Conservation (phyloP, 2,797 vertebrate species). For the Erpetoichthys calabaricus region DNA sequence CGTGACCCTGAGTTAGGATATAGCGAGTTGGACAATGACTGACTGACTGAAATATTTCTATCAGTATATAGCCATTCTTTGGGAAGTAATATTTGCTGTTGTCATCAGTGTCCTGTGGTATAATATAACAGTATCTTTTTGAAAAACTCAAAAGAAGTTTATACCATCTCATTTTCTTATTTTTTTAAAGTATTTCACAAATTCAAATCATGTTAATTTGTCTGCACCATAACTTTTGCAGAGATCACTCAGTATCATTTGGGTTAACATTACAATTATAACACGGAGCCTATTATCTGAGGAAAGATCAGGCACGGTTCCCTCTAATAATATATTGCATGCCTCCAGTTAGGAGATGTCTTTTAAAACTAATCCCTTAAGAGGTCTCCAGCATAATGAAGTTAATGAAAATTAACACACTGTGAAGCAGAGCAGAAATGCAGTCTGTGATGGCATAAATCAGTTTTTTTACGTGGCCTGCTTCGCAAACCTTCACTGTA, state of each 20-base stretch:
- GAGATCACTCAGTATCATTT: slow-evolving; percentile 59
- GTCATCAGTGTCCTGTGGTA: too few species aligned
- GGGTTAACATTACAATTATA: slow-evolving; percentile 61
- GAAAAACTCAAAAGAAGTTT: too few species aligned
- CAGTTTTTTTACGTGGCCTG: slow-evolving; percentile 28
- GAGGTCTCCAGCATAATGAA: slow-evolving; percentile 56
- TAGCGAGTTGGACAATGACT: too few species aligned
- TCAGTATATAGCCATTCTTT: too few species aligned
- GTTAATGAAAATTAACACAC: slow-evolving; percentile 64
- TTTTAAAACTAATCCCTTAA: slow-evolving; percentile 64
- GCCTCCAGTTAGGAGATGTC: slow-evolving; percentile 50
- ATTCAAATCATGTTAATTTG: slow-evolving; percentile 38
- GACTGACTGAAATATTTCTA: too few species aligned
- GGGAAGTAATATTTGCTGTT: too few species aligned
- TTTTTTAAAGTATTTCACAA: slow-evolving; percentile 27
- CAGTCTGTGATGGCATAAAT: slow-evolving; percentile 40
- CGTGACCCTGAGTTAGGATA: too few species aligned
- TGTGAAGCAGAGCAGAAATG: slow-evolving; percentile 41
- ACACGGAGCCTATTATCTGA: slow-evolving; percentile 57
- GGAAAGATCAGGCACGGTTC: slow-evolving; percentile 59
- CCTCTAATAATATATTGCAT: slow-evolving; percentile 46
- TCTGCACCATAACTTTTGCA: slow-evolving; percentile 48
- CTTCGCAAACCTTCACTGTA: slow-evolving; percentile 35
- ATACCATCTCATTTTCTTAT: too few species aligned
- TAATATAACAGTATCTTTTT: too few species aligned